Evolutionary conservation across 2,888 invertebrate genomes (phyloP).

Genomic region (Lasiommata megera): DNA sequence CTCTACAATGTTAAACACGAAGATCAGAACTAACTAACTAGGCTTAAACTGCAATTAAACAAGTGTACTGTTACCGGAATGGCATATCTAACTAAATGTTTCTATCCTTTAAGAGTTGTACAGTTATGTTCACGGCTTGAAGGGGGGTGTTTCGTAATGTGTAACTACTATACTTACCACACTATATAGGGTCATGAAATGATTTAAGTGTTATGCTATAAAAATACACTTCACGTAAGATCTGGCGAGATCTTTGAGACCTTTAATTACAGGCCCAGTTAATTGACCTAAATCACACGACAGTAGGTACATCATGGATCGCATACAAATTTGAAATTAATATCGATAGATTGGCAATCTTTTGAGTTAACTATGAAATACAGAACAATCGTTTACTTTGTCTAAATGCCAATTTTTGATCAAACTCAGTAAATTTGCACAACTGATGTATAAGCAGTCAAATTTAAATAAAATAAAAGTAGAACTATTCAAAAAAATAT

Average conservation of each 20-base stretch:
- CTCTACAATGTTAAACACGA: slow-evolving; percentile 65
- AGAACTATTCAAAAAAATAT: too few relatives aligned
- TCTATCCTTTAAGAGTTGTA: slow-evolving; percentile 68
- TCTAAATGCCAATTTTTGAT: too few relatives aligned
- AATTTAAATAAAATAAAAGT: too few relatives aligned
- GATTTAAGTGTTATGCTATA: slow-evolving; percentile 50
- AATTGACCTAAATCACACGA: slow-evolving; percentile 9
- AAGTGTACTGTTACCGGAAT: slow-evolving; percentile 70
- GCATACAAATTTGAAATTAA: neutral
- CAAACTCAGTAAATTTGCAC: too few relatives aligned
- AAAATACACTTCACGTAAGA: slow-evolving; percentile 35
- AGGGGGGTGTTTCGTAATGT: slow-evolving; percentile 67
- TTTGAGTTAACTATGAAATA: too few relatives aligned
- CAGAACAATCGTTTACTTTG: too few relatives aligned
- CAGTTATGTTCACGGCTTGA: slow-evolving; percentile 60
- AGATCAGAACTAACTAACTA: slow-evolving; percentile 59
- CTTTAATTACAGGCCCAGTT: slow-evolving; percentile 7
- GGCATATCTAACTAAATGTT: slow-evolving; percentile 74
- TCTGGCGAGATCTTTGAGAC: slow-evolving; percentile 11
- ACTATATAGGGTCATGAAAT: slow-evolving; percentile 59
- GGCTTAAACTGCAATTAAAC: slow-evolving; percentile 66
- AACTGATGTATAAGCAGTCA: too few relatives aligned
- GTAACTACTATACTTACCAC: slow-evolving; percentile 53
- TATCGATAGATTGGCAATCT: neutral
- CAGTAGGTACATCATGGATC: neutral